These are phyloP conservation scores for Sarcophaga carnaria DNA, from an alignment of 2,888 invertebrate genomes.

Conservation along the genomic window DNA sequence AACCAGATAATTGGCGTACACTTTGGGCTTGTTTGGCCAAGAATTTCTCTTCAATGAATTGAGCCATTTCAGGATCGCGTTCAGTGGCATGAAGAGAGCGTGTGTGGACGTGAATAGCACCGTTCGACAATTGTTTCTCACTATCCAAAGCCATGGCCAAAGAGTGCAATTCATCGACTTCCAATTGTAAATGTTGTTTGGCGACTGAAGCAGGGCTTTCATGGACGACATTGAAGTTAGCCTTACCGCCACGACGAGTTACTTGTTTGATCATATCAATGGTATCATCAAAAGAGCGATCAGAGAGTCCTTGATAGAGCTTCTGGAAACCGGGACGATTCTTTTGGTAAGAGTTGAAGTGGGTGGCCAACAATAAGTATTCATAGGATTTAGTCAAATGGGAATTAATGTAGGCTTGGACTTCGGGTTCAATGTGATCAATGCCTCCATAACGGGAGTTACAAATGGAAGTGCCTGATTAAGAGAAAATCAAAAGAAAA, in stretches of 20 bases:
- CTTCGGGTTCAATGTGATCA: constrained; percentile 73
- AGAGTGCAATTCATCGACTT: constrained; percentile 86
- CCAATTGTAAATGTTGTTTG: constrained; percentile 70
- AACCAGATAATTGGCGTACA: constrained; percentile 88
- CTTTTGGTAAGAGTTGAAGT: constrained; percentile 89
- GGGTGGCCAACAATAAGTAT: constrained; percentile 88
- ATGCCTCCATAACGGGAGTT: constrained; percentile 77
- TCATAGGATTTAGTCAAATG: constrained; percentile 89
- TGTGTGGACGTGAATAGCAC: constrained; percentile 87
- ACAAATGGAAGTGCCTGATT: constrained; percentile 71
- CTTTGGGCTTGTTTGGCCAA: constrained; percentile 86
- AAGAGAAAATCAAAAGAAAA: constrained; percentile 39
- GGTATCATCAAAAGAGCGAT: constrained; percentile 88
- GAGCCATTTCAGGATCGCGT: constrained; percentile 88
- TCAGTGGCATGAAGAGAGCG: constrained; percentile 83
- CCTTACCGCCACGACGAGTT: constrained; percentile 87
- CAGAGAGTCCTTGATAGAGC: constrained; percentile 88
- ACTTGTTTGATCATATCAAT: constrained; percentile 90
- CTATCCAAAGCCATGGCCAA: constrained; percentile 89
- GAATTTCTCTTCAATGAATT: constrained; percentile 90
- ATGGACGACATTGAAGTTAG: constrained; percentile 83
- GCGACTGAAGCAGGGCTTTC: constrained; percentile 71
- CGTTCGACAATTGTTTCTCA: constrained; percentile 87
- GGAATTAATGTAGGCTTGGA: constrained; percentile 82
- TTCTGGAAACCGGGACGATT: constrained; percentile 90